Conservation (phyloP, 2,797 vertebrate species). For the Sebastiscus tertius region DNA sequence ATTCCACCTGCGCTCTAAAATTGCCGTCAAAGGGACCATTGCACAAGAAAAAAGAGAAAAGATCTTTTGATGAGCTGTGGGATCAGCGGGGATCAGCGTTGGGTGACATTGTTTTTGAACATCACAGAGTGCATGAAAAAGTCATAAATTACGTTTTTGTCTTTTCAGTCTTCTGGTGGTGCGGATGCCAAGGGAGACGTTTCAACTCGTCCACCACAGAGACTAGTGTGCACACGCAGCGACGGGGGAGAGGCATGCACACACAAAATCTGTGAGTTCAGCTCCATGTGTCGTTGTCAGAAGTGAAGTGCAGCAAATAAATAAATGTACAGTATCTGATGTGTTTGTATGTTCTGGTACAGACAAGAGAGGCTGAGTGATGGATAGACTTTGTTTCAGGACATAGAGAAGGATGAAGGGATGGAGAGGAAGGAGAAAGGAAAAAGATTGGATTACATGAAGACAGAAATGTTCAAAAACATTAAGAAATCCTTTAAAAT, state of each 20-base stretch:
- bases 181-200: slow-evolving; percentile 82
- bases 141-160: slow-evolving; percentile 68
- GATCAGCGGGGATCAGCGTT: not conserved
- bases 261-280: slow-evolving; percentile 6
- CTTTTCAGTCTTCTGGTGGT: slow-evolving; percentile 61
- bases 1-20: no score
- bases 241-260: not conserved
- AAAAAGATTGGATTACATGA: not conserved
- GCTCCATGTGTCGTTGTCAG: not conserved
- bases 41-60: not conserved
- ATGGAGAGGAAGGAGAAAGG: not conserved
- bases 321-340: slow-evolving; percentile 17
- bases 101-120: slow-evolving; percentile 81
- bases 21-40: not conserved
- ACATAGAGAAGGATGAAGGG: not conserved
- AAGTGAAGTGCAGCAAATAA: slow-evolving; percentile 1
- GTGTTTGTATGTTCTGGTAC: slow-evolving; percentile 21
- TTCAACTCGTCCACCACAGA: slow-evolving; percentile 81
- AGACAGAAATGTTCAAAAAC: not conserved
- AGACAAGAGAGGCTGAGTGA: slow-evolving; percentile 29
- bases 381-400: slow-evolving; percentile 21
- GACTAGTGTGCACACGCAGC: slow-evolving; percentile 26
- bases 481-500: not conserved
- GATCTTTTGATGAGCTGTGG: not conserved
- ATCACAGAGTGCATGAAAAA: slow-evolving; percentile 77